These are phyloP conservation scores for Polypedilum pembai DNA, from an alignment of 1,140 invertebrate genomes.

Conservation along the genomic window DNA sequence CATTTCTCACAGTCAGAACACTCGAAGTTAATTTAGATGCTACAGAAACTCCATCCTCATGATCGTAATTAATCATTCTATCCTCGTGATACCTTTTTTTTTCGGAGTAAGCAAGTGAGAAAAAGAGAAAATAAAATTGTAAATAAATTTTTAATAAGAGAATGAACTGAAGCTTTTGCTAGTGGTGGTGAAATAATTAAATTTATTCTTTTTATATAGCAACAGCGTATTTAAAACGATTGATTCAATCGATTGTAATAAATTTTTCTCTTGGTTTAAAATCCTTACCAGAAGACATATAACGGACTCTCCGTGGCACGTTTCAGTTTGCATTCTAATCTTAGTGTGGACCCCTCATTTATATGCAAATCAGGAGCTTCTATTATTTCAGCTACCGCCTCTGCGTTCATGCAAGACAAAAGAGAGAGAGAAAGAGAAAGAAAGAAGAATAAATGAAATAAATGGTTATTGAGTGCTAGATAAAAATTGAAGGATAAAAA, in stretches of 20 bases:
- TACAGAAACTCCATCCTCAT: conserved; percentile 28
- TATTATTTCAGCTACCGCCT: conserved; percentile 68
- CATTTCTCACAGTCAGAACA: conserved; percentile 30
- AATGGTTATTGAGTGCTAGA: conserved; percentile 15
- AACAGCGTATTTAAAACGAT: background rate
- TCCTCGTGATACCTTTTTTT: conserved; percentile 59
- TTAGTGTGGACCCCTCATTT: conserved; percentile 66
- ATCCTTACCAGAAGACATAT: conserved; percentile 63
- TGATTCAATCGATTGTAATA: conserved; percentile 24
- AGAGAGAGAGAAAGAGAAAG: background rate
- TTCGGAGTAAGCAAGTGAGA: too few relatives aligned
- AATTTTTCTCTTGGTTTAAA: conserved; percentile 15
- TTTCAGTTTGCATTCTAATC: conserved; percentile 63
- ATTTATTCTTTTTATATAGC: background rate
- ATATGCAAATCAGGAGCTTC: conserved; percentile 72
- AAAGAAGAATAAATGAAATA: background rate
- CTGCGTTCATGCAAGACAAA: conserved; percentile 47
- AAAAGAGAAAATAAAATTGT: background rate
- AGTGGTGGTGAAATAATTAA: background rate
- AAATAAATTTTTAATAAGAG: background rate
- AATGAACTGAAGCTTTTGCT: background rate
- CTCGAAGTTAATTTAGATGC: conserved; percentile 29
- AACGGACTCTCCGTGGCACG: conserved; percentile 67
- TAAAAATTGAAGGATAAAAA: background rate
- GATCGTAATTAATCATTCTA: conserved; percentile 75